Percentiles rank a stretch among this genome's conserved stretches.
Conservation (phyloP, 2,113 vertebrate species). For the Campylorhamphus procurvoides region DNA sequence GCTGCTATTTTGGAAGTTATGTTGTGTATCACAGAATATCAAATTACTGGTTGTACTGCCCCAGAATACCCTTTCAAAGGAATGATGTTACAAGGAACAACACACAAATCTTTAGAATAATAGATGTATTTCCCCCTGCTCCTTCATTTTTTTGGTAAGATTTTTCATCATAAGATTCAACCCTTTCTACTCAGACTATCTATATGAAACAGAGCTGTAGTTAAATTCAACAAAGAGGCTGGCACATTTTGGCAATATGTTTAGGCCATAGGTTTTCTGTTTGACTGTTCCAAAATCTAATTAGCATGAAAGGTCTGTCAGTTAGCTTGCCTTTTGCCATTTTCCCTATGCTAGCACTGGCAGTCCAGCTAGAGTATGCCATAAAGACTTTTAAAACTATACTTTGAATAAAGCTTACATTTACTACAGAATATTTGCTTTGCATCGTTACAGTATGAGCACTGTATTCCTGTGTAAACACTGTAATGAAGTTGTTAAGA, state of each 20-base stretch:
- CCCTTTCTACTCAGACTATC: not conserved
- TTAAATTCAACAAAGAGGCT: not conserved
- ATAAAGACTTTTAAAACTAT: not conserved
- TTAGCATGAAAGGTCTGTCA: not conserved
- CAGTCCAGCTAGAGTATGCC: not conserved
- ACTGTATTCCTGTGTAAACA: not conserved
- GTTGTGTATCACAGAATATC: not conserved
- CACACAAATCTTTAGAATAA: not conserved
- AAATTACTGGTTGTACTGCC: not conserved
- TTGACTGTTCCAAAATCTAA: not conserved
- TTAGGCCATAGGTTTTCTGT: not conserved
- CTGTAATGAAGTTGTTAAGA: constrained; percentile 30
- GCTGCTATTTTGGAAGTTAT: not conserved
- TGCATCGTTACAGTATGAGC: not conserved
- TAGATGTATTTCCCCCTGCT: not conserved
- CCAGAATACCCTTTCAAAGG: not conserved
- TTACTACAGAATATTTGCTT: constrained; percentile 9
- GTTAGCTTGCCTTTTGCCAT: not conserved
- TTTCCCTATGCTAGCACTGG: not conserved
- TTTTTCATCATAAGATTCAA: not conserved
- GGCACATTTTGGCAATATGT: not conserved
- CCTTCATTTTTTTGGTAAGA: not conserved
- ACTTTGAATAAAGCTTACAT: constrained; percentile 30
- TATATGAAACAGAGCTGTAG: not conserved
- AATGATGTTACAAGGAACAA: not conserved